Percentiles rank a stretch among this genome's conserved stretches.
Evolutionary conservation across 2,113 vertebrate species (phyloP).

Genomic region (Shinisaurus crocodilurus): DNA sequence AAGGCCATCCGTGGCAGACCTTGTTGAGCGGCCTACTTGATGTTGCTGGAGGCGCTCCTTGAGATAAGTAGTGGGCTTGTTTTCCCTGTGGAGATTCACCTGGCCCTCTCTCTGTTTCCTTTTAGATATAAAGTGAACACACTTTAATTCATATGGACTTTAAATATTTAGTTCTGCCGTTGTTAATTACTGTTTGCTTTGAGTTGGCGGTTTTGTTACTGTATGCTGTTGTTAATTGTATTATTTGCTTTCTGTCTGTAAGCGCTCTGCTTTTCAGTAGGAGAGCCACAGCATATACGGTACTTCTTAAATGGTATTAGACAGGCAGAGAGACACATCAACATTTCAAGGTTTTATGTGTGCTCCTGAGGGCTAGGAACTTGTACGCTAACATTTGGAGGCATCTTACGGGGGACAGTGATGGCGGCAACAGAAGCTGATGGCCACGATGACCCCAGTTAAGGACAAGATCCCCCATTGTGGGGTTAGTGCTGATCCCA

Average conservation of each 20-base stretch:
- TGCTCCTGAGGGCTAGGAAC: background rate
- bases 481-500: background rate
- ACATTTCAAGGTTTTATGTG: background rate
- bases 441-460: background rate
- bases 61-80: too few relatives aligned
- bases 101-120: background rate
- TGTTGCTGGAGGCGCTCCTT: too few relatives aligned
- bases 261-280: background rate
- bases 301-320: background rate
- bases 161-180: background rate
- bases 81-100: background rate
- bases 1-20: too few relatives aligned
- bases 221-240: background rate
- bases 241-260: background rate
- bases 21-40: too few relatives aligned
- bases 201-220: background rate
- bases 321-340: background rate
- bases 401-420: background rate
- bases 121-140: background rate
- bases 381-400: background rate
- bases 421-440: background rate
- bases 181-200: background rate
- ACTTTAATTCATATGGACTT: background rate
- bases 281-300: background rate
- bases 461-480: background rate